Percentiles rank a stretch among this genome's conserved stretches.
Conservation (phyloP, 2,113 vertebrate genomes). For the Alexandromys fortis region DNA sequence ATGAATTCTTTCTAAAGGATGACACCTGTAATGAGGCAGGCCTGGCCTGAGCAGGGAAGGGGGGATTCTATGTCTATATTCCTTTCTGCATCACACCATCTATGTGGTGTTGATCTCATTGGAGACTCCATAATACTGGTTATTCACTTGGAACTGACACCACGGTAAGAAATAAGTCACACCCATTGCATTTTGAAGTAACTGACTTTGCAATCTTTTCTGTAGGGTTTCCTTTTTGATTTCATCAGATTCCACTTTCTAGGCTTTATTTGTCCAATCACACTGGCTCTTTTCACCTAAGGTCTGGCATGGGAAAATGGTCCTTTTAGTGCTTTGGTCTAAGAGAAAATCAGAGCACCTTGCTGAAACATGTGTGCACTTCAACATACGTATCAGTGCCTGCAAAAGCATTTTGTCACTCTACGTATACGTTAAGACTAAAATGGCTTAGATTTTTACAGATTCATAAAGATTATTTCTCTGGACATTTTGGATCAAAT, state of each 20-base stretch:
- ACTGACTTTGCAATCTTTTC: background rate
- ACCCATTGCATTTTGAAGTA: background rate
- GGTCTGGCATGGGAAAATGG: background rate
- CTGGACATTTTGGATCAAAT: background rate
- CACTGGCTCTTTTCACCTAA: background rate
- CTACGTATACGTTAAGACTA: background rate
- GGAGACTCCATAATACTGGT: background rate
- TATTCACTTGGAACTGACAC: background rate
- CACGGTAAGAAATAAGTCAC: background rate
- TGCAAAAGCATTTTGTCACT: background rate
- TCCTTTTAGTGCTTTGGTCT: background rate
- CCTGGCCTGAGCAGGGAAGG: background rate
- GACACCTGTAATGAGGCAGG: too few species aligned
- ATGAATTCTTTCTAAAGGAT: background rate
- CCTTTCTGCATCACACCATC: background rate
- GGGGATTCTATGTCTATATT: background rate
- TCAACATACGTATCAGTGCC: background rate
- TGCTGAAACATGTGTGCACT: background rate
- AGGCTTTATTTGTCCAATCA: background rate
- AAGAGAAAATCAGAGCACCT: background rate
- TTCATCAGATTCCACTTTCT: background rate
- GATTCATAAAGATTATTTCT: conserved; percentile 26
- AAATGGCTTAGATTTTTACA: background rate
- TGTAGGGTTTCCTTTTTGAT: background rate
- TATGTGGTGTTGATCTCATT: background rate